Evolutionary conservation across 1,140 invertebrate species (phyloP).

Genomic region (Magallana ariakensis): DNA sequence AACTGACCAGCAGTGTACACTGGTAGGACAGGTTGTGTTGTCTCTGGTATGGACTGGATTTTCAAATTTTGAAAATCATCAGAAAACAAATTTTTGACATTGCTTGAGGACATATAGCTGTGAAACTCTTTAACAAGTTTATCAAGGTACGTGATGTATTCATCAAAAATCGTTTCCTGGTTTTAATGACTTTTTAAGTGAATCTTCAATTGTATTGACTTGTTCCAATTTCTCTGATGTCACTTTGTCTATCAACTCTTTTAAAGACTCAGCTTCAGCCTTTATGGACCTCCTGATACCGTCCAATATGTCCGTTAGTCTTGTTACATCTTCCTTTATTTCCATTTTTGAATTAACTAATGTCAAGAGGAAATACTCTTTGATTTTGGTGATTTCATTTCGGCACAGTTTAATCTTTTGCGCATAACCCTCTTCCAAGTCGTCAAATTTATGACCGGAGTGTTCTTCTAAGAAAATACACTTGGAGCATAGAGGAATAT

Average conservation of each 20-base stretch:
- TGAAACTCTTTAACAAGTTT: neutral
- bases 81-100: neutral
- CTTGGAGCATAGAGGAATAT: neutral
- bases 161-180: neutral
- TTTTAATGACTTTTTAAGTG: neutral
- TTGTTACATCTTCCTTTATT: neutral
- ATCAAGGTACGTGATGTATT: neutral
- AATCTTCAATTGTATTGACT: neutral
- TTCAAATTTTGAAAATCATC: too few species aligned
- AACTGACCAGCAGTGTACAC: too few species aligned
- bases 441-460: neutral
- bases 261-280: neutral
- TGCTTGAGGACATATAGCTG: neutral
- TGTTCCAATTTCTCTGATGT: neutral
- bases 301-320: neutral
- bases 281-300: neutral
- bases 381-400: neutral
- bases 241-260: neutral
- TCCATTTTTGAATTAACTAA: neutral
- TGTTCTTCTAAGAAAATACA: neutral
- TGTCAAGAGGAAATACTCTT: neutral
- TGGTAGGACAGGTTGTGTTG: too few species aligned
- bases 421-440: neutral
- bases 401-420: neutral
- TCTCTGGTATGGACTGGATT: too few species aligned